Base-by-base conservation (phyloP, 2,797 vertebrate species). In the Anguilla megastoma region DNA sequence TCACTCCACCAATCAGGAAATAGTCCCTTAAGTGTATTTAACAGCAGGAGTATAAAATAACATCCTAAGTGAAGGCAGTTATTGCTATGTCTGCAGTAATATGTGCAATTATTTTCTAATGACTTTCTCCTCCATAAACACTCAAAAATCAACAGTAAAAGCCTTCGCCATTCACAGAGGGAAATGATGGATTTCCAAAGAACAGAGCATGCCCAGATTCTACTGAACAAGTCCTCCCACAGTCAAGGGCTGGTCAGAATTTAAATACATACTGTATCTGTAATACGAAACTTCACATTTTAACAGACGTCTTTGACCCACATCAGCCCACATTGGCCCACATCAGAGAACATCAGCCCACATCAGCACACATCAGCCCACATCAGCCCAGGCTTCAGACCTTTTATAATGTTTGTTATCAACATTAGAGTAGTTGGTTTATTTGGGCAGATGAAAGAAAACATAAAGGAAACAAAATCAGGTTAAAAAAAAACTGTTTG, bases 21-120 rank as follows among this genome's bases (percentile, higher is more conserved):
- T 36, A 27, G 30, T 85, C 84, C 30, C 27, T 85, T 85, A 85
- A 16, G 8, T 60, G 50, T 30, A 21, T 58, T 85, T 56, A 85
- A 58, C 84, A 36, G 14, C 27, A 85, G 48, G n/a, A 54, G 48
- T 85, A 3, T 60, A 18, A 85, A 84, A 85, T 41, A 27, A 52
- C 84, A 10, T 24, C 54, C 84, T 58, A 33, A n/a, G 33, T 60
- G 30, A 85, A 63, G 83, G 52, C 6, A 30, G 27, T 33, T 60
- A 16, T 85, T 45, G 18, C 12, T 12, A 18, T 80, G 76, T 74
- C 69, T 27, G 30, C 6, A 33, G n/a, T 14, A 74, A 33, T 74
- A 74, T 74, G 30, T 74, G n/a, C 8, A 18, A 36, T n/a, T 58
- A 60, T 58, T 58, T 85, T 84, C 16, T 16, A 85, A 58, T 36